Base-by-base conservation (phyloP, 1,140 invertebrate species). In the Scaptomyza graminum region DNA sequence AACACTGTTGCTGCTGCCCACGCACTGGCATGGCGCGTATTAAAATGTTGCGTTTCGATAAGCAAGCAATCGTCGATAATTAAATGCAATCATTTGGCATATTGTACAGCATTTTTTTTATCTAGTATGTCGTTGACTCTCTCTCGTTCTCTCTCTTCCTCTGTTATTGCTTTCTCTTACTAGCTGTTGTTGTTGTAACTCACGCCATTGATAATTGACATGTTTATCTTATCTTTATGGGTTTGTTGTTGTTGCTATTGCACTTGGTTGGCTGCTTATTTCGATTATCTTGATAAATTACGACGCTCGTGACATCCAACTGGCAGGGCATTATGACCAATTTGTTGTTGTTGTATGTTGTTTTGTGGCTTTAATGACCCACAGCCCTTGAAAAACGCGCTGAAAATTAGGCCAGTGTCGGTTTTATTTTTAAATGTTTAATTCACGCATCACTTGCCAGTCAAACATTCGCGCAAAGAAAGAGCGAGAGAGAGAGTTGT, bases 251-350 rank as follows among this genome's bases (percentile, higher is more conserved):
- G 61, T 61, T 67, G 76, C 13, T 76, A 25, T 74, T 64, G 70
- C 69, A 66, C 50, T 55, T 59, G 51, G 37, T 18, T 56, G 70
- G 61, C 63, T 61, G 59, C 60, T 56, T 60, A 59, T 70, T 59
- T 76, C 83, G 81, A 85, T 85, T 85, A 85, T 85, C 82, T 87
- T 87, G 83, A 87, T 78, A 88, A 82, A 79, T 88, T 82, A 87
- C 71, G 78, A 70, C 52, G 64, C 82, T 87, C 82, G 82, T 87
- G 82, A 87, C 83, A 88, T 59, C 49, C 56, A 56, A 72, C 57
- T 25, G 18, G 25, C 25, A 15, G 34, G 57, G 50, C 31, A 60
- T 68, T 73, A 73, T 62, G 63, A 50, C 64, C 44, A 51, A 69
- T 62, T 49, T 22, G 18, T 39, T 28, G 13, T 55, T 28, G 37